Evolutionary conservation across 2,113 vertebrate species (phyloP).

Genomic region (Ciconia boyciana): DNA sequence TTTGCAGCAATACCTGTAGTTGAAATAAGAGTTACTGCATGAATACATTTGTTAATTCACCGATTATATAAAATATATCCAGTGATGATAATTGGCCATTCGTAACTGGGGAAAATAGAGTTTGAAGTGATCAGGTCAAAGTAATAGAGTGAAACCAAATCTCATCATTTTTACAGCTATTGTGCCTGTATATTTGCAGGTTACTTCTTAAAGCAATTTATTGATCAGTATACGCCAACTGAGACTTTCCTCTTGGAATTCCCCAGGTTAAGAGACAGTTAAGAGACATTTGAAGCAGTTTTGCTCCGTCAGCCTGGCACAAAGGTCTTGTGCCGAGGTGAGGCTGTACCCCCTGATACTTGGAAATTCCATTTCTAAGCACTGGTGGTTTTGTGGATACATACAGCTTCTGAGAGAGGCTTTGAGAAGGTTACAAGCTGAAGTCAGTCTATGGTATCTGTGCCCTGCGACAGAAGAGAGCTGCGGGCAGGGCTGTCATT

Average conservation of each 20-base stretch:
- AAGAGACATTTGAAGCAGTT: background rate
- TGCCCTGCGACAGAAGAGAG: background rate
- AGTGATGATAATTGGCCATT: background rate
- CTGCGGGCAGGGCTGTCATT: background rate
- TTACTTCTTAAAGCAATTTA: background rate
- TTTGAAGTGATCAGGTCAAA: background rate
- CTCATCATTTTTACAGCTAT: background rate
- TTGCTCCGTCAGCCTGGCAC: background rate
- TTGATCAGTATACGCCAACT: background rate
- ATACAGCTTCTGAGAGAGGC: background rate
- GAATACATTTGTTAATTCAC: background rate
- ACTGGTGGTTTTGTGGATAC: background rate
- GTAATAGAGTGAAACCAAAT: background rate
- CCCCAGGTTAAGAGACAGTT: background rate
- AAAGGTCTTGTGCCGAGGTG: background rate
- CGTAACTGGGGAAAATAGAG: background rate
- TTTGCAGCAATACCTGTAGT: background rate
- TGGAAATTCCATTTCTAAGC: background rate
- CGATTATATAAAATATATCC: background rate
- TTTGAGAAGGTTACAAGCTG: background rate
- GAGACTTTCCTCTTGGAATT: background rate
- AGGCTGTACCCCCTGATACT: background rate
- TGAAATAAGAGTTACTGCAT: background rate
- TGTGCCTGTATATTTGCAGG: background rate
- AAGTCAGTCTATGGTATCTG: background rate